Evolutionary conservation across 2,888 invertebrate species (phyloP).

Genomic region (Tinea trinotella): DNA sequence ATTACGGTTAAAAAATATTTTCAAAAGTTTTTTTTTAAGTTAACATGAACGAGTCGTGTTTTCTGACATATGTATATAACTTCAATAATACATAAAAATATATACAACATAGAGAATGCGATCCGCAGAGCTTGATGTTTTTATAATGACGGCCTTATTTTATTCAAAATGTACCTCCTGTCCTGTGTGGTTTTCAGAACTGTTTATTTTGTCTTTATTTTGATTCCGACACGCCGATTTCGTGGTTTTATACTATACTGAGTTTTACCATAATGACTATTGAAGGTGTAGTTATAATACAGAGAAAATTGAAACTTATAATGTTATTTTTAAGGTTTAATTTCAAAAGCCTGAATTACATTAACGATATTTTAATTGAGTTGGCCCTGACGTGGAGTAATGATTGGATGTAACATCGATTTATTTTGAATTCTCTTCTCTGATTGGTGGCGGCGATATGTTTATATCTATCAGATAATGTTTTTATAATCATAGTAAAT

Average conservation of each 20-base stretch:
- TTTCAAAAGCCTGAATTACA: constrained; percentile 42
- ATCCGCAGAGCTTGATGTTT: constrained; percentile 35
- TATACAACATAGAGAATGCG: constrained; percentile 19
- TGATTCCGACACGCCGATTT: constrained; percentile 68
- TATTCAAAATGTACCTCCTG: constrained; percentile 39
- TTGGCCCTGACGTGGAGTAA: constrained; percentile 70
- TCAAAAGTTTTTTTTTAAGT: no score
- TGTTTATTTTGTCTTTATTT: constrained; percentile 69
- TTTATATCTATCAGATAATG: constrained; percentile 65
- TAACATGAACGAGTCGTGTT: no score
- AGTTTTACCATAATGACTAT: constrained; percentile 67
- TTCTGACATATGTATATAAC: no score
- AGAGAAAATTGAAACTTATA: constrained; percentile 36
- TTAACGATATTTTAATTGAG: constrained; percentile 74
- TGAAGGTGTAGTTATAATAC: constrained; percentile 44
- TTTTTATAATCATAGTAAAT: constrained; percentile 50
- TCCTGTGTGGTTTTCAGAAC: constrained; percentile 47
- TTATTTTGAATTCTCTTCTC: constrained; percentile 69
- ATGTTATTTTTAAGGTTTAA: constrained; percentile 35
- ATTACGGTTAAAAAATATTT: no score
- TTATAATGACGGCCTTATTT: constrained; percentile 51
- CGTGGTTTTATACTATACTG: constrained; percentile 66
- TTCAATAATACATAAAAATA: not conserved
- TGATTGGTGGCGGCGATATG: constrained; percentile 70
- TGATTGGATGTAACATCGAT: constrained; percentile 72